Evolutionary conservation across 2,888 invertebrate genomes (phyloP), one percentile per base, ranked within the genome.

Genomic region (Ochropleura plecta): DNA sequence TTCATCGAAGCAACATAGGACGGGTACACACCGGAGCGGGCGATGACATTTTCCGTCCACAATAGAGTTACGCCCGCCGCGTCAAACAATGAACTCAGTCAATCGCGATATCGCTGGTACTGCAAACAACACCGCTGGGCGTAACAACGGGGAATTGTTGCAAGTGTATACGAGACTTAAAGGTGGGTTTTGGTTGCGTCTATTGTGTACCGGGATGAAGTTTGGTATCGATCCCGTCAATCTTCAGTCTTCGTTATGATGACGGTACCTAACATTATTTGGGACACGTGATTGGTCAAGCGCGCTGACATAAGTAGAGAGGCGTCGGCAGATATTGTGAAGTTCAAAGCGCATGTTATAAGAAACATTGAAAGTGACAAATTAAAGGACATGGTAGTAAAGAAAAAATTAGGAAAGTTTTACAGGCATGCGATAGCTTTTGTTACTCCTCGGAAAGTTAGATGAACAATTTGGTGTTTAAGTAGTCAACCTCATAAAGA

Each of bases 21-120:
- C 51, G 44, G 59, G 63, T 62, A 82, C 66, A 79, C 76, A 76
- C 68, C 76, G 73, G 42, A 63, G 76, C 53, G 66, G 63, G 80
- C 80, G 88, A 88, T 91, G 90, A 92, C 93, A 91, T 92, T 90
- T 89, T 88, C 88, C 73, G 76, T 81, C 83, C 82, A 92, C 92
- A 93, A 92, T 93, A 81, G 90, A 89, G 89, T 89, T 88, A 88
- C 89, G 86, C 86, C 82, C 85, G 86, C 84, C 88, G 86, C 90
- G 79, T 88, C 89, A 89, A 89, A 93, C 93, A 93, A 94, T 93
- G 87, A 88, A 88, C 84, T 88, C 90, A 92, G 92, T 92, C 92
- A 92, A 92, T 93, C 92, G 91, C 89, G 90, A 91, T 91, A 93
- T 93, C 92, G 91, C 87, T 88, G 77, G 76, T 86, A 85, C 83